These are phyloP conservation scores for Mechanitis messenoides DNA, from an alignment of 2,888 invertebrate genomes.

Conservation along the genomic window DNA sequence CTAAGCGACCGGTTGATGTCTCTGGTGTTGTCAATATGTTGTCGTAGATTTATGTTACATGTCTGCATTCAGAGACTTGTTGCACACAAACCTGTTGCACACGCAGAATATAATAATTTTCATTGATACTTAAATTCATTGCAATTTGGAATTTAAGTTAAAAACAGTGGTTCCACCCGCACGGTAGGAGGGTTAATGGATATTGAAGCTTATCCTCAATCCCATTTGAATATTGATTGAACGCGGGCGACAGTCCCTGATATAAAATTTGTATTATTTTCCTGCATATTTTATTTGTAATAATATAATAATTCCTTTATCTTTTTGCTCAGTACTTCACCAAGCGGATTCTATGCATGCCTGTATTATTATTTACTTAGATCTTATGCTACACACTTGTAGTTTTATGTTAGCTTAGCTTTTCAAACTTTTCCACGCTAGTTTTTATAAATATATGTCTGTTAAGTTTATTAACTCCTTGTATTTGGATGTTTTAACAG, in stretches of 20 bases:
- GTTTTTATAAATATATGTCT: neutral
- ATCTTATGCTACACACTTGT: slow-evolving; percentile 6
- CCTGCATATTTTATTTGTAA: slow-evolving; percentile 13
- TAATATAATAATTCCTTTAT: slow-evolving; percentile 2
- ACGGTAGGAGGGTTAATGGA: slow-evolving; percentile 36
- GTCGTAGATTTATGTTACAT: slow-evolving; percentile 20
- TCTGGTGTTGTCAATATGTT: slow-evolving; percentile 25
- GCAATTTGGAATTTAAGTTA: slow-evolving; percentile 33
- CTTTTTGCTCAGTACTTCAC: slow-evolving; percentile 14
- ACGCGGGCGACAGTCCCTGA: slow-evolving; percentile 30
- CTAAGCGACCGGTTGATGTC: slow-evolving; percentile 35
- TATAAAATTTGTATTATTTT: slow-evolving; percentile 37
- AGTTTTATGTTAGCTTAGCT: slow-evolving; percentile 8
- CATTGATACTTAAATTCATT: neutral
- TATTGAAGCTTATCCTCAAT: slow-evolving; percentile 37
- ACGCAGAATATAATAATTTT: slow-evolving; percentile 7
- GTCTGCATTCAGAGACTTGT: slow-evolving; percentile 9
- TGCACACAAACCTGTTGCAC: slow-evolving; percentile 13
- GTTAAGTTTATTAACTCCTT: neutral
- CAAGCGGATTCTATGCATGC: slow-evolving; percentile 9
- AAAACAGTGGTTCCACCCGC: slow-evolving; percentile 30
- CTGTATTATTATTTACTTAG: slow-evolving; percentile 7
- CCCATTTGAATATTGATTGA: slow-evolving; percentile 40
- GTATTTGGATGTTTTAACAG: too few relatives aligned
- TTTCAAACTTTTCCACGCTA: neutral